Conservation (phyloP, 2,888 invertebrate species). For the Thysanoteuthis rhombus region DNA sequence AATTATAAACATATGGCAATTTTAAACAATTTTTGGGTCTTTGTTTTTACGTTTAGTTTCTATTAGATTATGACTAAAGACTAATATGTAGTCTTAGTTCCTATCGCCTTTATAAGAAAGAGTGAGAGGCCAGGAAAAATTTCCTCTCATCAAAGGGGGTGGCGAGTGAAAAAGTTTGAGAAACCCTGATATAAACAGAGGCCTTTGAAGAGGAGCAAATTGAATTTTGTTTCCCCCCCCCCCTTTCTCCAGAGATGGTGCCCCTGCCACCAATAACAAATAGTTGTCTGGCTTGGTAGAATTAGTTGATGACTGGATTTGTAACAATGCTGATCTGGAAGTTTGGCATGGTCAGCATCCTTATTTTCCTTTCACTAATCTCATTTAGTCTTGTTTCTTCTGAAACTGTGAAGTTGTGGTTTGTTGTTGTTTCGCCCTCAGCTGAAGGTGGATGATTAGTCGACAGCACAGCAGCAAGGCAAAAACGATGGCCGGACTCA, state of each 20-base stretch:
- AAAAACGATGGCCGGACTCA: constrained; percentile 67
- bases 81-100: too few relatives aligned
- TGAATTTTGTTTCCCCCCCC: too few relatives aligned
- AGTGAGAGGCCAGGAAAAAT: too few relatives aligned
- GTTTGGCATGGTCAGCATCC: background rate
- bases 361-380: background rate
- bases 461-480: constrained; percentile 66
- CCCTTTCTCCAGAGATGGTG: background rate
- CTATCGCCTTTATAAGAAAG: too few relatives aligned
- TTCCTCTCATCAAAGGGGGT: too few relatives aligned
- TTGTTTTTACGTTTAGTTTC: too few relatives aligned
- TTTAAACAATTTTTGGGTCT: too few relatives aligned
- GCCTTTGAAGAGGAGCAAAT: background rate
- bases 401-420: constrained; percentile 20
- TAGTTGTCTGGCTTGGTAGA: background rate
- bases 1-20: too few relatives aligned
- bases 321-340: background rate
- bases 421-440: constrained; percentile 42
- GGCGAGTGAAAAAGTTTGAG: background rate
- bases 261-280: background rate
- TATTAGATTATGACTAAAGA: too few relatives aligned
- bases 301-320: background rate
- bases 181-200: background rate
- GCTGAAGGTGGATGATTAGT: constrained; percentile 65
- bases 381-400: constrained; percentile 18